phyloP scores from a whole-genome alignment of 2,888 invertebrate species.

The Agonum fuliginosum region DNA sequence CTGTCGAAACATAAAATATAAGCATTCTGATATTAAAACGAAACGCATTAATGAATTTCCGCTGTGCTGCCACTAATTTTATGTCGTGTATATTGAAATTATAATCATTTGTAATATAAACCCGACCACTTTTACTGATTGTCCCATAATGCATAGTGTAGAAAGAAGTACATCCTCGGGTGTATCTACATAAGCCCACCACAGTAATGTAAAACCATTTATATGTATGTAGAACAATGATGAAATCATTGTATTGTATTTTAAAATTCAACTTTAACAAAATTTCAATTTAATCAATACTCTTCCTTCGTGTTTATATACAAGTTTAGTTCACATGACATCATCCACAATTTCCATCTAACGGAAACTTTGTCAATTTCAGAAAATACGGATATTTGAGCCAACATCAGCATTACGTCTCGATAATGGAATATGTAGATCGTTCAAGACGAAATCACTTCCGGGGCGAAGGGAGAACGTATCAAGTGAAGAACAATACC shows the following conservation, averaged over 20 bases:
- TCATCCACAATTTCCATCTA: slow-evolving; percentile 9
- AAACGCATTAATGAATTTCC: too few species aligned
- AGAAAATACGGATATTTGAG: slow-evolving; percentile 30
- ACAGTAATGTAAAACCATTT: too few species aligned
- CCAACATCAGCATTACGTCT: slow-evolving; percentile 5
- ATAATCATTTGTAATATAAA: too few species aligned
- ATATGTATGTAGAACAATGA: neutral
- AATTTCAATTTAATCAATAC: neutral
- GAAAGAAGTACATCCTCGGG: too few species aligned
- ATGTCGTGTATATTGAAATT: too few species aligned
- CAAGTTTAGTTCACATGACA: neutral
- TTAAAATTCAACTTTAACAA: neutral
- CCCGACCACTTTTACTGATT: too few species aligned
- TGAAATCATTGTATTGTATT: neutral
- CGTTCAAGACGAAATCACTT: neutral
- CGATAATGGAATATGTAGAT: slow-evolving; percentile 33
- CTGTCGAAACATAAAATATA: too few species aligned
- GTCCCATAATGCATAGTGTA: too few species aligned
- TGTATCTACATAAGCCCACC: too few species aligned
- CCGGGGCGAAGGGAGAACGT: neutral
- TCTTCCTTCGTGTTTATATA: too few species aligned
- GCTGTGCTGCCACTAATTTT: too few species aligned
- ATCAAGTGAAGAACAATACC: slow-evolving; percentile 16
- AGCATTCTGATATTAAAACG: too few species aligned
- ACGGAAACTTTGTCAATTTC: slow-evolving; percentile 24